Percentiles rank a stretch among this genome's conserved stretches.
Evolutionary conservation across 2,888 invertebrate genomes (phyloP).

Genomic region (Troides aeacus): DNA sequence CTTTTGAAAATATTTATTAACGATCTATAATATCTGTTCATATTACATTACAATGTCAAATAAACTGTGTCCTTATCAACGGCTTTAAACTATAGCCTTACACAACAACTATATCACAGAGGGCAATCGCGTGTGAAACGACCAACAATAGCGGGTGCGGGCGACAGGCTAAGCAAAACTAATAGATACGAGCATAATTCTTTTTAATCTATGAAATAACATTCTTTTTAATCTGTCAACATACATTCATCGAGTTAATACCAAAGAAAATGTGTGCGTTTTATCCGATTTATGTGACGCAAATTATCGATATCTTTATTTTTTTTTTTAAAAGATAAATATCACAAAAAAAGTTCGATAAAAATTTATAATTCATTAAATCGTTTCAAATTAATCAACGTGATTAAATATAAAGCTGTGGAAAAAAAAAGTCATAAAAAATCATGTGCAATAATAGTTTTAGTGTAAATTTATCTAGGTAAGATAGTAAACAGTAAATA

Average conservation of each 20-base stretch:
- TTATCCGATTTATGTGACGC: no score
- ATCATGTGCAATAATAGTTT: constrained; percentile 7
- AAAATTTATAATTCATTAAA: no score
- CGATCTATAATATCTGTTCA: constrained; percentile 11
- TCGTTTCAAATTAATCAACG: no score
- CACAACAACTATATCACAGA: constrained; percentile 25
- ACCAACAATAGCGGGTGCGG: constrained; percentile 12
- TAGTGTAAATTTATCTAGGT: not conserved
- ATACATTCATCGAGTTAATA: no score
- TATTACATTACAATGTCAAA: constrained; percentile 19
- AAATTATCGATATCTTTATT: no score
- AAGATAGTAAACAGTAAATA: not conserved
- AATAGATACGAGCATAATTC: not conserved
- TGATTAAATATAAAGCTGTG: no score
- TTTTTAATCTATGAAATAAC: no score
- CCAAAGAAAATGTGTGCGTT: no score
- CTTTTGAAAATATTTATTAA: constrained; percentile 25
- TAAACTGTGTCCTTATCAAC: constrained; percentile 23
- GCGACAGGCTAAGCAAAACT: constrained; percentile 10
- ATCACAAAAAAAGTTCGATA: no score
- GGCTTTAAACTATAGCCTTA: constrained; percentile 12
- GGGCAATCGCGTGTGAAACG: constrained; percentile 20
- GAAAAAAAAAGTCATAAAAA: not conserved
- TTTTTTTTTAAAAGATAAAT: no score
- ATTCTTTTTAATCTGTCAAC: no score